phyloP scores from a whole-genome alignment of 1,140 invertebrate genomes.

The Drosophila nasuta region DNA sequence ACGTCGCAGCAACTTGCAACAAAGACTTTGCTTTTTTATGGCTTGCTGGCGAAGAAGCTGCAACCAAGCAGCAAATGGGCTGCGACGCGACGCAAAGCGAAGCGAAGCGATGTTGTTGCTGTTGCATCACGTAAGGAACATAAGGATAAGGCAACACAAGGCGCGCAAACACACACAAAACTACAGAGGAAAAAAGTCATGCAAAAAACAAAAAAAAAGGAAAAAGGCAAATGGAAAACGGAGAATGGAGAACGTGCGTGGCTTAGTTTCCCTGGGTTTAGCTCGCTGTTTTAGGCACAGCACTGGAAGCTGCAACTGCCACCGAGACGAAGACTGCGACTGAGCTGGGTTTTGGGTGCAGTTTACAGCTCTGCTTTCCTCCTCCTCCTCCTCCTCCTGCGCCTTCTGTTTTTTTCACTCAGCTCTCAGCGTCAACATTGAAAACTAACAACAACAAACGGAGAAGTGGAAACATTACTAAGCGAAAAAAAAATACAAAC shows the following conservation, averaged over 20 bases:
- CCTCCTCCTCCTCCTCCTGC: too few relatives aligned
- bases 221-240: constrained; percentile 9
- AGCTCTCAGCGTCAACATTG: constrained; percentile 35
- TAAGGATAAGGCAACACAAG: constrained; percentile 6
- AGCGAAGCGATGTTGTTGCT: neutral
- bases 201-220: neutral
- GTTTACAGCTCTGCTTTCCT: neutral
- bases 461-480: constrained; percentile 30
- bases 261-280: constrained; percentile 20
- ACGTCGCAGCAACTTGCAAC: constrained; percentile 50
- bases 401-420: neutral
- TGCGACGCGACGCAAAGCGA: neutral
- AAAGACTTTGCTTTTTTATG: constrained; percentile 56
- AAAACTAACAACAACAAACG: constrained; percentile 28
- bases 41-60: constrained; percentile 51
- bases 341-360: neutral
- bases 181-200: neutral
- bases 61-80: constrained; percentile 47
- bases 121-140: neutral
- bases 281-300: neutral
- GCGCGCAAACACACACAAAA: constrained; percentile 9
- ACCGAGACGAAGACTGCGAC: too few relatives aligned
- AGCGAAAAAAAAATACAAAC: constrained; percentile 16
- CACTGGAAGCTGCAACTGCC: neutral
- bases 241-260: constrained; percentile 37